Percentiles rank a stretch among this genome's conserved stretches.
These are phyloP conservation scores for Tethya wilhelma DNA, from an alignment of 37 sponge, comb jelly and placozoan genomes.

Conservation along the genomic window DNA sequence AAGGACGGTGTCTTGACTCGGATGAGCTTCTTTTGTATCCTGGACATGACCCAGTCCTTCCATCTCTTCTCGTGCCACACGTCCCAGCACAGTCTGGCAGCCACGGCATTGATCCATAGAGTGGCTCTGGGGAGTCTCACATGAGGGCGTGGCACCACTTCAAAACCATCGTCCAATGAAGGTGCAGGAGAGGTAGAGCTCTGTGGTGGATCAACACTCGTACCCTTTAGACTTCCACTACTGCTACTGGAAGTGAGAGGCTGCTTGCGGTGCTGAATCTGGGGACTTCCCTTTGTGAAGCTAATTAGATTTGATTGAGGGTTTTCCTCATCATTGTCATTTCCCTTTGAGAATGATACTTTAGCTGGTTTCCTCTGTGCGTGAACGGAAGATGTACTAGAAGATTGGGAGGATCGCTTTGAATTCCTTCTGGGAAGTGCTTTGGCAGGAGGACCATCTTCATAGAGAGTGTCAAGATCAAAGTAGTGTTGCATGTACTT, in stretches of 20 bases:
- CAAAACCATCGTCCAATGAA: no score
- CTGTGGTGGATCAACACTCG: background rate
- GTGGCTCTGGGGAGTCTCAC: slow-evolving; percentile 8
- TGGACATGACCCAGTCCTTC: slow-evolving; percentile 60
- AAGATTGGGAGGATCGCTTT: background rate
- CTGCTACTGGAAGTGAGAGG: background rate
- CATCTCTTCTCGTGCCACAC: slow-evolving; percentile 80
- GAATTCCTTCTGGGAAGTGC: background rate
- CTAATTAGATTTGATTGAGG: background rate
- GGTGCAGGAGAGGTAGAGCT: background rate
- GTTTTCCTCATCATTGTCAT: slow-evolving; percentile 17
- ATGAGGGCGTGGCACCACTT: background rate
- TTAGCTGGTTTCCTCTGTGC: no score
- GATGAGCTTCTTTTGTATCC: slow-evolving; percentile 68
- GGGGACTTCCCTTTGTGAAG: background rate
- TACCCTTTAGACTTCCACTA: background rate
- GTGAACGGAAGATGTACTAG: no score
- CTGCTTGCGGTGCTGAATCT: background rate
- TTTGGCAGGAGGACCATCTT: background rate
- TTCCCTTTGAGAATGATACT: slow-evolving; percentile 1
- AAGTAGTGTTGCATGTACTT: slow-evolving; percentile 63
- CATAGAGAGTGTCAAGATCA: slow-evolving; percentile 10
- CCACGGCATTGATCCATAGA: slow-evolving; percentile 74
- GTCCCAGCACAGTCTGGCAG: slow-evolving; percentile 82
- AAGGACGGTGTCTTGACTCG: slow-evolving; percentile 80